These are phyloP conservation scores for Hyalella azteca DNA, from an alignment of 2,888 invertebrate genomes.

Conservation along the genomic window DNA sequence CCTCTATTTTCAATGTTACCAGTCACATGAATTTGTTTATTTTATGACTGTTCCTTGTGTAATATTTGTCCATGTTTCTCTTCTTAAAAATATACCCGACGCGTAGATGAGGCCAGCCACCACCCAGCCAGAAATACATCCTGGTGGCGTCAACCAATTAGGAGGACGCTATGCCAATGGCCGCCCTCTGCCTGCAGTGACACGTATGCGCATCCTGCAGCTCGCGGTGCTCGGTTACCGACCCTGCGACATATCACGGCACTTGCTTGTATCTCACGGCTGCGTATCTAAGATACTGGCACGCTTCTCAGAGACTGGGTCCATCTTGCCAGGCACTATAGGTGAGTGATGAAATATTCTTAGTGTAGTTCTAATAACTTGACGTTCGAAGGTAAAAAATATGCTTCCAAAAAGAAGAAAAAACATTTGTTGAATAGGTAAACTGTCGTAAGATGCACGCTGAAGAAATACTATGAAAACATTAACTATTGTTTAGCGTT, in stretches of 20 bases:
- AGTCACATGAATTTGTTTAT: too few relatives aligned
- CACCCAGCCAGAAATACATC: conserved; percentile 37
- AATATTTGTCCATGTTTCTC: too few relatives aligned
- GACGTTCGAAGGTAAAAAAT: too few relatives aligned
- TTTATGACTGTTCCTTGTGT: too few relatives aligned
- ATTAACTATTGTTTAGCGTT: too few relatives aligned
- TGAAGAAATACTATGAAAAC: too few relatives aligned
- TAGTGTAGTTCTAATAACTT: too few relatives aligned
- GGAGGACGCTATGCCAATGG: conserved; percentile 58
- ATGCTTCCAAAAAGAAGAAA: too few relatives aligned
- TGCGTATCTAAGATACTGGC: conserved; percentile 97
- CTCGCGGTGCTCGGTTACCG: conserved; percentile 55
- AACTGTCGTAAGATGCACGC: too few relatives aligned
- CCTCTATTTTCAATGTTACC: too few relatives aligned
- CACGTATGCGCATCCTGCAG: conserved; percentile 51
- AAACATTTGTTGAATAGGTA: too few relatives aligned
- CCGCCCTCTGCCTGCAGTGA: conserved; percentile 50
- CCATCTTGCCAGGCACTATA: conserved; percentile 57
- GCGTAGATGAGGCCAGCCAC: not conserved
- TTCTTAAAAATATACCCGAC: too few relatives aligned
- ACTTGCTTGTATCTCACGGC: conserved; percentile 93
- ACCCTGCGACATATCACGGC: conserved; percentile 95
- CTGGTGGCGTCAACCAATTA: conserved; percentile 53
- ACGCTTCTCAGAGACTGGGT: conserved; percentile 56
- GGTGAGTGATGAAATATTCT: conserved; percentile 43